Evolutionary conservation across 2,113 vertebrate genomes (phyloP), one percentile per base, ranked within the genome.

Genomic region (Callaeas wilsoni): DNA sequence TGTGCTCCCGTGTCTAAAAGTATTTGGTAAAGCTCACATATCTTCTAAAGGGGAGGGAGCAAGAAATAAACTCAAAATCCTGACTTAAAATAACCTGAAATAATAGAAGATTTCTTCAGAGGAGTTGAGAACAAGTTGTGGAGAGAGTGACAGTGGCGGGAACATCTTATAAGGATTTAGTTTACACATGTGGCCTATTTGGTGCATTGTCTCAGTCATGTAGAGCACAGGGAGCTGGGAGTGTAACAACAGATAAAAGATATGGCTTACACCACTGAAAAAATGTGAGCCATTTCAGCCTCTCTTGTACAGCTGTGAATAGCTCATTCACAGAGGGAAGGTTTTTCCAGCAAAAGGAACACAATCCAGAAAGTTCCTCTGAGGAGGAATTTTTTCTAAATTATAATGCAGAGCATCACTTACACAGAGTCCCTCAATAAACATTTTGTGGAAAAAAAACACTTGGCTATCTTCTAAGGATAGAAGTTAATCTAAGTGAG

Each of bases 141-240:
- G 42, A 78, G 57, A 82, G 69, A 55, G 64, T n/a, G 89, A 78
- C 21, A 89, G n/a, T 25, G 18, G 41, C 87, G 60, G 82, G 86
- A 91, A 77, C 37, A 52, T 75, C 59, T 91, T 83, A 79, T 20
- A 90, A 92, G 52, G 89, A 93, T 82, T 94, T 93, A 74, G 35
- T 77, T 93, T 93, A 83, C 91, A 93, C 39, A 10, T 81, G 75
- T 52, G 65, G 88, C 68, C 71, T 91, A 64, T 86, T 94, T 88
- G 71, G 59, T 69, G 60, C 63, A 52, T 80, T 76, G 83, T 59
- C 83, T 97, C 73, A 69, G 37, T 12, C 87, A 16, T 68, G 75
- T 68, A 55, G 73, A 10, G 70, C 74, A 62, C 5, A 1, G 42
- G 42, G 56, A 94, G 70, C 69, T 95, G 94, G 63, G 89, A 96